Conservation (phyloP, 2,888 invertebrate species). For the Eretmocerus hayati region DNA sequence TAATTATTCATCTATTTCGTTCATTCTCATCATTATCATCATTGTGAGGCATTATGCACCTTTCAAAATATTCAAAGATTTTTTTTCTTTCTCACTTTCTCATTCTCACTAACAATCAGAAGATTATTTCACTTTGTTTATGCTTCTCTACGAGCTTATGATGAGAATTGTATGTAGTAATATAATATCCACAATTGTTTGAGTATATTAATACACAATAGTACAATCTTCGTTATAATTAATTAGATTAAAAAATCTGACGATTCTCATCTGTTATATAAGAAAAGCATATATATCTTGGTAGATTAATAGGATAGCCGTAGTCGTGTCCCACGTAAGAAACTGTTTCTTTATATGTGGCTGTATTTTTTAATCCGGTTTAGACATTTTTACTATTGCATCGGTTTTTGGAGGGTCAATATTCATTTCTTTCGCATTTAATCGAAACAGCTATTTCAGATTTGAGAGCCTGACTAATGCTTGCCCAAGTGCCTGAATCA, state of each 20-base stretch:
- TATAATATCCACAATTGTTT: too few relatives aligned
- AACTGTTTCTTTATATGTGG: conserved; percentile 45
- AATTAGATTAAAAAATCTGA: too few relatives aligned
- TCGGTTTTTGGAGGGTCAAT: conserved; percentile 65
- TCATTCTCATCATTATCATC: conserved; percentile 24
- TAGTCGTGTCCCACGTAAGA: conserved; percentile 46
- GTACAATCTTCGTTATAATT: too few relatives aligned
- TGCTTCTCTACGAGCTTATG: too few relatives aligned
- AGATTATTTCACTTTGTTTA: too few relatives aligned
- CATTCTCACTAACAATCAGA: too few relatives aligned
- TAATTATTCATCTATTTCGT: conserved; percentile 17
- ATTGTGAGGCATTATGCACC: conserved; percentile 42
- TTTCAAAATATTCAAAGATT: conserved; percentile 21
- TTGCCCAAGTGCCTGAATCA: conserved; percentile 43
- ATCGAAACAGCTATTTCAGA: conserved; percentile 63
- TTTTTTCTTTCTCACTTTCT: too few relatives aligned
- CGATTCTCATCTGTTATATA: too few relatives aligned
- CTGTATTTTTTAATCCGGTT: conserved; percentile 48
- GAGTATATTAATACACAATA: too few relatives aligned
- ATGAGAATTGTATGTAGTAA: too few relatives aligned
- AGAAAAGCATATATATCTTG: too few relatives aligned
- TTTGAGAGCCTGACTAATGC: conserved; percentile 59
- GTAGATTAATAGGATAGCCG: too few relatives aligned
- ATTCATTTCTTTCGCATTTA: conserved; percentile 46
- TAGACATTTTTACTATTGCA: conserved; percentile 68